Percentiles rank a stretch among this genome's conserved stretches.
These are phyloP conservation scores for Gandaritis pyraliata DNA, from an alignment of 2,888 invertebrate species.

Conservation along the genomic window DNA sequence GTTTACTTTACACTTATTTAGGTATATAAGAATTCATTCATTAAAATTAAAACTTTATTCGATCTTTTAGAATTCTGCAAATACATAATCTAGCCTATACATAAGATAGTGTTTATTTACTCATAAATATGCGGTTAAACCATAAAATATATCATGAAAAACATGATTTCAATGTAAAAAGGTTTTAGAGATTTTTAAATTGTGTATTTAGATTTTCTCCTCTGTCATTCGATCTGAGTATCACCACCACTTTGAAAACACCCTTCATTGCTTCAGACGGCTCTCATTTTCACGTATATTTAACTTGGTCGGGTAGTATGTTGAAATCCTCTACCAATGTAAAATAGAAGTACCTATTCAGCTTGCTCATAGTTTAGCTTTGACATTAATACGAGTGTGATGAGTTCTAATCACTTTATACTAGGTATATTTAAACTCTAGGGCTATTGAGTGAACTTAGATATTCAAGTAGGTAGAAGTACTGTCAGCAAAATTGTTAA, in stretches of 20 bases:
- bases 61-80: no score
- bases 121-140: no score
- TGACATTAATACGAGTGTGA: slow-evolving; percentile 64
- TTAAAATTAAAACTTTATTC: no score
- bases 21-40: no score
- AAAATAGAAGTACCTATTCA: slow-evolving; percentile 67
- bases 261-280: slow-evolving; percentile 64
- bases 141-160: no score
- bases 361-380: slow-evolving; percentile 59
- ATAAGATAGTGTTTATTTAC: no score
- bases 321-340: slow-evolving; percentile 71
- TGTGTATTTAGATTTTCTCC: slow-evolving; percentile 17
- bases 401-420: slow-evolving; percentile 60
- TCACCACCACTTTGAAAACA: slow-evolving; percentile 44
- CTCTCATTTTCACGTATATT: slow-evolving; percentile 69
- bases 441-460: slow-evolving; percentile 10
- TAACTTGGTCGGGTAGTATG: slow-evolving; percentile 61
- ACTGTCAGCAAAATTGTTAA: no score
- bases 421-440: slow-evolving; percentile 39
- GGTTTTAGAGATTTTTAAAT: slow-evolving; percentile 2
- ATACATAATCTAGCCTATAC: no score
- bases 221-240: slow-evolving; percentile 13
- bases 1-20: no score
- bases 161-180: no score
- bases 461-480: not conserved